These are phyloP conservation scores for Cotesia chilonis DNA, from an alignment of 1,140 invertebrate species.

Conservation along the genomic window DNA sequence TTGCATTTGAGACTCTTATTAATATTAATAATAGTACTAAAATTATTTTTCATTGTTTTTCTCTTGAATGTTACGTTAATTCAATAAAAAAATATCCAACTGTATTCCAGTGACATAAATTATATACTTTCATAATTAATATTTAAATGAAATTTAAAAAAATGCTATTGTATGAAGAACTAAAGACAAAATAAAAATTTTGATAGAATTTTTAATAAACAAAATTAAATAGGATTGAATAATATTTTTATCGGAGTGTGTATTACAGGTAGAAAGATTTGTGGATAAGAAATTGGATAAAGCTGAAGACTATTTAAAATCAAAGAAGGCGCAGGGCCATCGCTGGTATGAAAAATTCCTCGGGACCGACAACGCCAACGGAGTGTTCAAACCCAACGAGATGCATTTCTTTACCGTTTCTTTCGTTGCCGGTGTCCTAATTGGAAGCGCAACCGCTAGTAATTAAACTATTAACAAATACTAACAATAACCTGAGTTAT, in stretches of 20 bases:
- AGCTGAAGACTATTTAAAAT: constrained; percentile 76
- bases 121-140: background rate
- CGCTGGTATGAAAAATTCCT: constrained; percentile 76
- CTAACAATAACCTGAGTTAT: background rate
- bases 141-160: background rate
- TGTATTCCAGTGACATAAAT: background rate
- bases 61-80: background rate
- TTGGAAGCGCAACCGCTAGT: constrained; percentile 68
- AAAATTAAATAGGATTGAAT: background rate
- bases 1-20: constrained; percentile 25
- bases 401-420: constrained; percentile 79
- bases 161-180: background rate
- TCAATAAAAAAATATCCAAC: background rate
- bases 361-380: constrained; percentile 65
- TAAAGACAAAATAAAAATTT: too few relatives aligned
- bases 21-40: too few relatives aligned
- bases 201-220: background rate
- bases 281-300: constrained; percentile 81
- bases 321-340: constrained; percentile 72
- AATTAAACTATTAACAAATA: constrained; percentile 39
- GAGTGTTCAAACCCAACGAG: constrained; percentile 72
- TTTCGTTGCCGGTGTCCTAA: constrained; percentile 76
- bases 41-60: background rate
- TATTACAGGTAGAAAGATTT: constrained; percentile 76
- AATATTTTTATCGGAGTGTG: constrained; percentile 24